Evolutionary conservation across 1,140 invertebrate genomes (phyloP).

Genomic region (Paraescarpia echinospica): DNA sequence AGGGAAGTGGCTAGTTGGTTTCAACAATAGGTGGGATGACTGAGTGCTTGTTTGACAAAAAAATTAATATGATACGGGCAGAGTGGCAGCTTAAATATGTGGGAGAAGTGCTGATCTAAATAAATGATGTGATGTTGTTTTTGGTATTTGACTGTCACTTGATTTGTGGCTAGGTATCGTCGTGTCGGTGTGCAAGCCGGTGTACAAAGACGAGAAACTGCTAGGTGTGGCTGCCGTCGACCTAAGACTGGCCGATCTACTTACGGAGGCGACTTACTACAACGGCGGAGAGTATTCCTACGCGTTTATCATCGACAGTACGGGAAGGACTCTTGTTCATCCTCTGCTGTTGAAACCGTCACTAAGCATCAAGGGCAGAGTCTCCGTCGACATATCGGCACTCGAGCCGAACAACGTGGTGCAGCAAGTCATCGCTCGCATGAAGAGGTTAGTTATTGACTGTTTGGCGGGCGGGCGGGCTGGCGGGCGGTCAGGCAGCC

Average conservation of each 20-base stretch:
- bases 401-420: neutral
- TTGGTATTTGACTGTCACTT: neutral
- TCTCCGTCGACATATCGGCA: neutral
- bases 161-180: neutral
- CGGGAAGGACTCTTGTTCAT: neutral
- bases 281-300: slow-evolving; percentile 10
- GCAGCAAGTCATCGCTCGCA: neutral
- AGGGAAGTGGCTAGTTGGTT: no score
- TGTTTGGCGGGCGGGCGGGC: neutral
- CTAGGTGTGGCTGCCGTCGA: slow-evolving; percentile 1
- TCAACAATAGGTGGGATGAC: no score
- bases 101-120: neutral
- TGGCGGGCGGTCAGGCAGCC: no score
- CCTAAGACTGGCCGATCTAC: slow-evolving; percentile 1
- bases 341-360: slow-evolving; percentile 3
- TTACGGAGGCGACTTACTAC: slow-evolving; percentile 1
- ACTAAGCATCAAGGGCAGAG: neutral
- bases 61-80: no score
- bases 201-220: neutral
- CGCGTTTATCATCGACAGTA: slow-evolving; percentile 17
- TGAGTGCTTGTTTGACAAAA: no score
- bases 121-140: neutral
- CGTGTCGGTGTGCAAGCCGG: neutral
- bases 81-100: no score
- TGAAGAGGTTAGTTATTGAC: neutral